Evolutionary conservation across 1,140 invertebrate species (phyloP).

Genomic region (Pogonomyrmex californicus): DNA sequence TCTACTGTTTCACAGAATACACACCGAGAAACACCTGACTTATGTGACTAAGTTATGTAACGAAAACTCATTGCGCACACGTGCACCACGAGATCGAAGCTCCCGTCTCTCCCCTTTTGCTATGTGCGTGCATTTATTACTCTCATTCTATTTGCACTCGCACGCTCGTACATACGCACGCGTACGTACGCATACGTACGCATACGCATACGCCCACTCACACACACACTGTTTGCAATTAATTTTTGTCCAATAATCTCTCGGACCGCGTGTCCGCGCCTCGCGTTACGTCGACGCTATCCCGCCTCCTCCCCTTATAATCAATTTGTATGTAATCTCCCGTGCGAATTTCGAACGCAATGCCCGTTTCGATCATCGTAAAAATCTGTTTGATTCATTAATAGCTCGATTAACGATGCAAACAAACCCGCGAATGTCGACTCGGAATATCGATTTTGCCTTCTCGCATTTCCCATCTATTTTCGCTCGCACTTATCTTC

Average conservation of each 20-base stretch:
- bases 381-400: constrained; percentile 49
- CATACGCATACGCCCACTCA: constrained; percentile 21
- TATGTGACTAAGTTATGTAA: constrained; percentile 65
- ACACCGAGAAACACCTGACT: constrained; percentile 75
- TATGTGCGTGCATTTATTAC: constrained; percentile 37
- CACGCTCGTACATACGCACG: background rate
- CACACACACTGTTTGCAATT: constrained; percentile 51
- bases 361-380: background rate
- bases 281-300: constrained; percentile 39
- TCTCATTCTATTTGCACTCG: constrained; percentile 16
- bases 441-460: constrained; percentile 5
- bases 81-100: constrained; percentile 62
- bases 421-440: constrained; percentile 19
- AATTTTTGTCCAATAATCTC: constrained; percentile 69
- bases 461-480: background rate
- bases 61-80: constrained; percentile 62
- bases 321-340: constrained; percentile 10
- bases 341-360: constrained; percentile 21
- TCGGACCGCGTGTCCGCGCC: constrained; percentile 64
- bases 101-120: background rate
- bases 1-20: constrained; percentile 76
- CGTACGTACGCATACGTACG: constrained; percentile 29
- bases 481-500: background rate
- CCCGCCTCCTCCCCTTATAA: background rate
- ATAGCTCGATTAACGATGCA: constrained; percentile 47